Evolutionary conservation across 2,113 vertebrate species (phyloP).

Genomic region (Orcinus orca): DNA sequence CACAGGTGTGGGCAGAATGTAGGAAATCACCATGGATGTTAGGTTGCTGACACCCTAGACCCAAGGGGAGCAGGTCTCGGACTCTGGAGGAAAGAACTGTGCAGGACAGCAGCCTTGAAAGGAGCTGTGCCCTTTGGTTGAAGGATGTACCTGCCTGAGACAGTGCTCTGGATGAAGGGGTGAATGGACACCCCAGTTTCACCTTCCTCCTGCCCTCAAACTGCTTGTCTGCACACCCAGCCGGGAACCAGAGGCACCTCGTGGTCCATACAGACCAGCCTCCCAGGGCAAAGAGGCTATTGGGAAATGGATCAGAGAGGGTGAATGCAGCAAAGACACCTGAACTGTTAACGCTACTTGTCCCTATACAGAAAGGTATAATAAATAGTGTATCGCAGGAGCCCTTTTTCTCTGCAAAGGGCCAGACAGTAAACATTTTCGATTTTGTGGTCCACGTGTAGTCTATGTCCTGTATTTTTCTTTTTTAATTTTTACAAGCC

Average conservation of each 20-base stretch:
- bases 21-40: background rate
- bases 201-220: background rate
- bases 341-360: background rate
- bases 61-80: background rate
- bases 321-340: background rate
- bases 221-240: background rate
- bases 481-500: background rate
- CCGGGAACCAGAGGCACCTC: background rate
- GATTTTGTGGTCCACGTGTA: background rate
- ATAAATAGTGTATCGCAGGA: background rate
- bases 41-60: background rate
- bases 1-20: background rate
- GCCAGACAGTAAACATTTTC: background rate
- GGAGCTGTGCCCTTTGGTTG: background rate
- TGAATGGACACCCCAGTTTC: background rate
- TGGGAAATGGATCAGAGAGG: background rate
- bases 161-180: background rate
- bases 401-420: background rate
- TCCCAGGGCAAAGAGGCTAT: background rate
- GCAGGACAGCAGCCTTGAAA: rapidly evolving
- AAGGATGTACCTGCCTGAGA: background rate
- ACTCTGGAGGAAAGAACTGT: background rate
- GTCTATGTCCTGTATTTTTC: background rate
- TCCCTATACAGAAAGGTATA: too few species aligned
- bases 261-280: background rate